Conservation (phyloP, 2,797 vertebrate genomes). For the Gallinago solitaria region DNA sequence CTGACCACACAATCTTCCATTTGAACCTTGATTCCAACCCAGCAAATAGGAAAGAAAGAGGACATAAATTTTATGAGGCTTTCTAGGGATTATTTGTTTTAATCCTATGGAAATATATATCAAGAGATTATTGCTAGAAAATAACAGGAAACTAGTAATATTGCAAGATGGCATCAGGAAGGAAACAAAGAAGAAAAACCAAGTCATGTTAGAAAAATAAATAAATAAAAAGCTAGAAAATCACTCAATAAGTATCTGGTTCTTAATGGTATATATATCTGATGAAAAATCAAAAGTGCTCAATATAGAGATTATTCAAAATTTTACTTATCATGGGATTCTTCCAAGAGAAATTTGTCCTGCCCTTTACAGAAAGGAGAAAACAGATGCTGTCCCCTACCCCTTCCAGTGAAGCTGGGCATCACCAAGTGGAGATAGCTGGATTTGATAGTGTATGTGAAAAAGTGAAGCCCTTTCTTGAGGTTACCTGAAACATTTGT, state of each 20-base stretch:
- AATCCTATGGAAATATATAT: neutral
- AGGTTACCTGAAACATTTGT: neutral
- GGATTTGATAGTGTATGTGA: neutral
- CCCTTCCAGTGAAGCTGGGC: neutral
- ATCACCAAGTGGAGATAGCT: neutral
- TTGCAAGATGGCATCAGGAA: neutral
- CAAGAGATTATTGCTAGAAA: neutral
- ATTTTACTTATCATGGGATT: neutral
- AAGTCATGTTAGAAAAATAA: neutral
- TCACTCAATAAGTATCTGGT: neutral
- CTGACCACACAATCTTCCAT: neutral
- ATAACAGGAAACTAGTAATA: neutral
- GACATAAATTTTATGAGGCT: neutral
- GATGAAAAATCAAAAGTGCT: neutral
- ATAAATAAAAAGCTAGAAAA: neutral
- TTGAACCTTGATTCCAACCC: neutral
- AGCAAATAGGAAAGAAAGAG: neutral
- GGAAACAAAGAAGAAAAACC: neutral
- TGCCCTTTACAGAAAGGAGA: neutral
- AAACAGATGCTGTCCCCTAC: neutral
- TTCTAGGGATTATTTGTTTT: neutral
- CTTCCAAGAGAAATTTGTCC: neutral
- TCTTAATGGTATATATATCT: neutral
- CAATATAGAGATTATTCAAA: neutral
- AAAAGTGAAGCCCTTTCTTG: neutral